A percentile compares a stretch with the other conserved stretches of the same genome.
These are phyloP conservation scores for Ernsta delagoae DNA, from an alignment of 2,888 invertebrate species.

Conservation along the genomic window DNA sequence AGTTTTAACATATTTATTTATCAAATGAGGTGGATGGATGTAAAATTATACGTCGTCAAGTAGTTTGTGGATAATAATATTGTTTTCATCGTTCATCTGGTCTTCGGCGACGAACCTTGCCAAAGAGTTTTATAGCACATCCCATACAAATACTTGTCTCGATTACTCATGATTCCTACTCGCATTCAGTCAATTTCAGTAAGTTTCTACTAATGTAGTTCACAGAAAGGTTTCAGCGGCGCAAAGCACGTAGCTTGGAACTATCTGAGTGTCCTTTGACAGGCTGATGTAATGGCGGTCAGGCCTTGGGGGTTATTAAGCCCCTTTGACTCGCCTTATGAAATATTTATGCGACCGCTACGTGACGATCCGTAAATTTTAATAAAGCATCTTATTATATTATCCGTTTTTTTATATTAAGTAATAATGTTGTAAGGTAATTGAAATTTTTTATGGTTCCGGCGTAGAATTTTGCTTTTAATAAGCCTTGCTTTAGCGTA, in stretches of 20 bases:
- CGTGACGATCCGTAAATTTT: conserved; percentile 29
- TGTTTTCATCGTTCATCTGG: too few relatives aligned
- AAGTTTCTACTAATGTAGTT: neutral
- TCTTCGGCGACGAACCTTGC: too few relatives aligned
- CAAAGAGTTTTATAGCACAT: too few relatives aligned
- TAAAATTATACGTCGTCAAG: too few relatives aligned
- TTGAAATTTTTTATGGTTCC: conserved; percentile 1
- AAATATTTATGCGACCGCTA: conserved; percentile 32
- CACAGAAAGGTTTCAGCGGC: neutral
- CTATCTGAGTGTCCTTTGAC: conserved; percentile 22
- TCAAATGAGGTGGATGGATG: too few relatives aligned
- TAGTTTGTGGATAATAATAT: too few relatives aligned
- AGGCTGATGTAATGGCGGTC: conserved; percentile 31
- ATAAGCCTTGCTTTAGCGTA: neutral
- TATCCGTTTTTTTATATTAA: conserved; percentile 31
- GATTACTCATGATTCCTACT: too few relatives aligned
- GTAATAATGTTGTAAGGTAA: neutral
- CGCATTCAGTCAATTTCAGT: too few relatives aligned
- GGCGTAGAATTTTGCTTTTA: neutral
- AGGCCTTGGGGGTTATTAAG: conserved; percentile 30
- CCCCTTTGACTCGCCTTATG: conserved; percentile 34
- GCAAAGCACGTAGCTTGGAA: conserved; percentile 4
- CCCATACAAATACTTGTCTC: too few relatives aligned
- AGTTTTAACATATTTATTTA: too few relatives aligned
- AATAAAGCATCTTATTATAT: conserved; percentile 32